Conservation (phyloP, 2,888 invertebrate species). For the Pteria penguin region DNA sequence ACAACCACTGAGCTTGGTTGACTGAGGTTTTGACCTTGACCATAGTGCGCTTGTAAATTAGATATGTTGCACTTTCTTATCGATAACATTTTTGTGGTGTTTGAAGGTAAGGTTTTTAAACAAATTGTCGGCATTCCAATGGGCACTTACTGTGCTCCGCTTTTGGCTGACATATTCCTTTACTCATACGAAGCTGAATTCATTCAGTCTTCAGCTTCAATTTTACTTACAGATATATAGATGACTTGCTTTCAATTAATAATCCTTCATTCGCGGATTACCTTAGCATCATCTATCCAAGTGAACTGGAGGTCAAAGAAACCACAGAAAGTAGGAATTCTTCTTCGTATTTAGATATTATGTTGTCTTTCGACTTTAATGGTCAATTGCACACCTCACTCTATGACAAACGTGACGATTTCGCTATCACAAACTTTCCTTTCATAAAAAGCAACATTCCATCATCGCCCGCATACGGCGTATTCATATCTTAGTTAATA, state of each 20-base stretch:
- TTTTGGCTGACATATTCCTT: background rate
- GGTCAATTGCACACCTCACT: background rate
- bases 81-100: background rate
- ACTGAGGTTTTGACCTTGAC: no score
- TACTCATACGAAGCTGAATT: background rate
- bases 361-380: background rate
- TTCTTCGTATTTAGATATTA: background rate
- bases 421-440: no score
- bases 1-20: no score
- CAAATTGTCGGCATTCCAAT: background rate
- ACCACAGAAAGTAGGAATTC: background rate
- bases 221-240: background rate
- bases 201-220: background rate
- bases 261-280: background rate
- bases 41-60: no score
- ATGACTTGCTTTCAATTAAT: background rate
- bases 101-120: background rate
- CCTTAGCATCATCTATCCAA: background rate
- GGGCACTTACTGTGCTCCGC: background rate
- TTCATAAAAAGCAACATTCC: no score
- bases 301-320: background rate
- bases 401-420: background rate
- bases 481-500: no score
- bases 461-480: no score
- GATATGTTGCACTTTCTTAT: background rate